Base-by-base conservation (phyloP, 2,113 vertebrate genomes). In the Redunca redunca region DNA sequence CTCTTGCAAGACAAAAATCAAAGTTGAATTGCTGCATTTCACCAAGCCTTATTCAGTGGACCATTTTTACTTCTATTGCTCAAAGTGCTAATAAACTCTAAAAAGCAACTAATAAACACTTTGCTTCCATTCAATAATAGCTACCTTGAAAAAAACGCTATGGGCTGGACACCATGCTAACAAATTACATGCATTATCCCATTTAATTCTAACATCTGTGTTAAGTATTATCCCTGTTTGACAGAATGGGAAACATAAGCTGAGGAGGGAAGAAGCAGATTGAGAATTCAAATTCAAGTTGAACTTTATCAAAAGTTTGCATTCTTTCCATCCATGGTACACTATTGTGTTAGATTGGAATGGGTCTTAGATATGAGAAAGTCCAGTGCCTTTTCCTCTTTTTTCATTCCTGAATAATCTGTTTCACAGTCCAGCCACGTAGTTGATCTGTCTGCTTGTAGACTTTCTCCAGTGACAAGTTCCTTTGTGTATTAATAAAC, bases 11-110 rank as follows among this genome's bases (percentile, higher is more conserved):
- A 80, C 7, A 92, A 64, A 64, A 94, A 60, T 81, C n/a, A 96
- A 94, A 98, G 62, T 89, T 25, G 55, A 95, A 95, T 93, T 95
- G 86, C 71, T 90, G 26, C 58, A 57, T 95, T 93, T 96, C 43
- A n/a, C 46, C 71, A 88, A 78, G 67, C 11, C 36, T 86, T 74
- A 94, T 62, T 88, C 46, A 91, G 46, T 58, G 50, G 58, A 64
- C 60, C 71, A 58, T 91, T 97, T 95, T 36, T 89, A 50, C 67
- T 95, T 81, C 30, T 90, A 50, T 80, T 93, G 87, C 60, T 30
- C 87, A 50, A 93, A 95, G n/a, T 58, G 96, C 48, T 82, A 83
- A 96, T 90, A 94, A 93, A 95, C 36, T 91, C 48, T 93, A 86
- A 88, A 94, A 97, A 94, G 57, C 57, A 93, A 84, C 52, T 64